Percentiles rank a stretch among this genome's conserved stretches.
These are phyloP conservation scores for Hirudinaria manillensis DNA, from an alignment of 2,888 invertebrate genomes.

Conservation along the genomic window DNA sequence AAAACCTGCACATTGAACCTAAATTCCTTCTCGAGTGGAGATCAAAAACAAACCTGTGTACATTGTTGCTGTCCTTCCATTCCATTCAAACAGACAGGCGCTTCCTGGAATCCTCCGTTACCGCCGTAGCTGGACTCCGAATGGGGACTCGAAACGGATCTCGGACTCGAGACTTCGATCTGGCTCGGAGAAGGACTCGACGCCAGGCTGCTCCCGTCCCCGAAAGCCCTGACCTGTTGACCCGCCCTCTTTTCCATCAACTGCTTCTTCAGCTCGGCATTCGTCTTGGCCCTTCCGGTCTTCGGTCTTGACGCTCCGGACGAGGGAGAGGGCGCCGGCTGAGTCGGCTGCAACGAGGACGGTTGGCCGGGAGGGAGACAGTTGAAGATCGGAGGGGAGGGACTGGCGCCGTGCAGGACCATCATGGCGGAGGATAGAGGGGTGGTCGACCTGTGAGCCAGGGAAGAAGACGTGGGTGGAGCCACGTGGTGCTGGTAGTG, in stretches of 20 bases:
- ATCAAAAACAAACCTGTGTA: not conserved
- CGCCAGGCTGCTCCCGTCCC: constrained; percentile 31
- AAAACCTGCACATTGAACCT: too few relatives aligned
- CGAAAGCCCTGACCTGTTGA: constrained; percentile 25
- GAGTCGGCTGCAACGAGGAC: not conserved
- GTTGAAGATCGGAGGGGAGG: constrained; percentile 17
- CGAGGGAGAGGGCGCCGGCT: constrained; percentile 17
- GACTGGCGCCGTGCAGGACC: constrained; percentile 20
- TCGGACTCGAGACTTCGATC: constrained; percentile 22
- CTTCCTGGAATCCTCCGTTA: not conserved
- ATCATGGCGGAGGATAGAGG: constrained; percentile 26
- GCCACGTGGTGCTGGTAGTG: not conserved
- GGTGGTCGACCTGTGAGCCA: constrained; percentile 8
- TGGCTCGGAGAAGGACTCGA: constrained; percentile 27
- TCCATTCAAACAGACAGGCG: not conserved
- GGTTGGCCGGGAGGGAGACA: constrained; percentile 18
- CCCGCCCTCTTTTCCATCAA: constrained; percentile 34
- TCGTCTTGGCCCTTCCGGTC: constrained; percentile 36
- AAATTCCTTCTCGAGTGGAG: too few relatives aligned
- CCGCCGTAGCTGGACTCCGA: not conserved
- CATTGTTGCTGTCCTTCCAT: constrained; percentile 8
- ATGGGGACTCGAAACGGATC: not conserved
- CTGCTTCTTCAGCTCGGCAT: constrained; percentile 36
- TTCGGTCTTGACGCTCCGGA: constrained; percentile 21
- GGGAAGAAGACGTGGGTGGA: constrained; percentile 4